Conservation (phyloP, 1,140 invertebrate species). For the Sycophila sp. region DNA sequence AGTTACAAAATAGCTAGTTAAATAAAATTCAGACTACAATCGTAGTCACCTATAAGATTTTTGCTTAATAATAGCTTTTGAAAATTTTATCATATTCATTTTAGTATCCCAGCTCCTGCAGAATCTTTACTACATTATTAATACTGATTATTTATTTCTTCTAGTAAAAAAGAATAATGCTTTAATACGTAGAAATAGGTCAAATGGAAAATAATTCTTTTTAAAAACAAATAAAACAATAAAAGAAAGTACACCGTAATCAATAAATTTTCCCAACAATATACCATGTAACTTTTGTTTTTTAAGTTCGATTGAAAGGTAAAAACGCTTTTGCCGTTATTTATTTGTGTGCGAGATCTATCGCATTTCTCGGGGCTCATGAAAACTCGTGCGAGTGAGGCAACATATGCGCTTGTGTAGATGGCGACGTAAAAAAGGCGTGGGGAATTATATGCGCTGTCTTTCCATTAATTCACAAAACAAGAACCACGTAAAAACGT, state of each 20-base stretch:
- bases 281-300: neutral
- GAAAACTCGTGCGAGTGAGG: neutral
- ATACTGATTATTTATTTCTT: no score
- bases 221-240: neutral
- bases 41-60: no score
- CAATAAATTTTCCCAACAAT: slow-evolving; percentile 7
- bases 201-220: no score
- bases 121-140: no score
- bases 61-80: no score
- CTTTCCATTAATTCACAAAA: slow-evolving; percentile 14
- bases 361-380: slow-evolving; percentile 15
- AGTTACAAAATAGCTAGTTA: no score
- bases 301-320: slow-evolving; percentile 16
- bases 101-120: no score
- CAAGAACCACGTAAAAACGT: no score
- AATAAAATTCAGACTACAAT: no score
- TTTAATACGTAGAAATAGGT: neutral
- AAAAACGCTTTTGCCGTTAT: slow-evolving; percentile 11
- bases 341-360: slow-evolving; percentile 17
- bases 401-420: neutral
- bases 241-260: slow-evolving; percentile 2
- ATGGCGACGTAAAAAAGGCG: slow-evolving; percentile 25
- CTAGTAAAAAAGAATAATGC: neutral
- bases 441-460: slow-evolving; percentile 25
- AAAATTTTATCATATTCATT: no score